Conservation (phyloP, 1,140 invertebrate species). For the Drosophila bipectinata region DNA sequence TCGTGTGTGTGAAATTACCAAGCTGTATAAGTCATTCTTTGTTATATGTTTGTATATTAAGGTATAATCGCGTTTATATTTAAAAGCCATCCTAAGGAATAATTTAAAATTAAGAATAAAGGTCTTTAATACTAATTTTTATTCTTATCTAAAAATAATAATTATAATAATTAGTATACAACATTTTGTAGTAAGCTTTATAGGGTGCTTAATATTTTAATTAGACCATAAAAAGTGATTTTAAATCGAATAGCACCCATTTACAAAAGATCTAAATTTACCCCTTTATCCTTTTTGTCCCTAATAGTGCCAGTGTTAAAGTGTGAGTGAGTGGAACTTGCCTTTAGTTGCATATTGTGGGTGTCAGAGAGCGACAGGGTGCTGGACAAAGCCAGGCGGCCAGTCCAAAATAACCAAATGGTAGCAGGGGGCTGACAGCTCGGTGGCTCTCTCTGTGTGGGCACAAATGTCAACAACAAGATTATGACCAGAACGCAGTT, state of each 20-base stretch:
- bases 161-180: no score
- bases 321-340: slow-evolving; percentile 13
- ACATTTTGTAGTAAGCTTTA: no score
- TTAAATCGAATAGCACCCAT: neutral
- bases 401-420: neutral
- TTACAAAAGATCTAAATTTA: neutral
- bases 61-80: no score
- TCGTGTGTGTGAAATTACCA: no score
- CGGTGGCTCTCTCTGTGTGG: slow-evolving; percentile 48
- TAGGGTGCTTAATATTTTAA: neutral
- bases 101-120: no score
- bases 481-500: slow-evolving; percentile 60
- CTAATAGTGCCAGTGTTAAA: slow-evolving; percentile 17
- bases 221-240: neutral
- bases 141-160: no score
- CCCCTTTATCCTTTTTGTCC: slow-evolving; percentile 2
- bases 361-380: slow-evolving; percentile 13
- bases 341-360: slow-evolving; percentile 58
- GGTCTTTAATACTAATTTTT: neutral
- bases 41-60: no score
- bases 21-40: no score
- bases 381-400: neutral
- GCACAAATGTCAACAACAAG: slow-evolving; percentile 71
- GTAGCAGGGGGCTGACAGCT: slow-evolving; percentile 44
- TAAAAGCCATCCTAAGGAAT: no score